These are phyloP conservation scores for Emydura subglobosa DNA, from an alignment of 2,113 vertebrate genomes.

Conservation along the genomic window DNA sequence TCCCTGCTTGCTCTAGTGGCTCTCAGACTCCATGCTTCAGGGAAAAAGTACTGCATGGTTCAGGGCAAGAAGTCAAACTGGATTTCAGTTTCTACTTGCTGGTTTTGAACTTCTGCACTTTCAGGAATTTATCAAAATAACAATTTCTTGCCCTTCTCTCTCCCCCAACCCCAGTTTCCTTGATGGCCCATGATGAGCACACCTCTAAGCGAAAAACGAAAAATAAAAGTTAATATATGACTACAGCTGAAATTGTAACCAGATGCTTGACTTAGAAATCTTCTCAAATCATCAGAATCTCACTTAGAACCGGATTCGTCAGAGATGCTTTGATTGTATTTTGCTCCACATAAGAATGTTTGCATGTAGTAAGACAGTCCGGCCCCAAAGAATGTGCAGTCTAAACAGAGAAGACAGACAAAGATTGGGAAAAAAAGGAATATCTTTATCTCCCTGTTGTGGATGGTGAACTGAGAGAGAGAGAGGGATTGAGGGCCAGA, in stretches of 20 bases:
- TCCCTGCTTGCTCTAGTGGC: no score
- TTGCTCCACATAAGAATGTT: no score
- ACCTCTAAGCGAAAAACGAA: neutral
- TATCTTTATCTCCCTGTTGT: neutral
- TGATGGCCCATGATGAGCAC: neutral
- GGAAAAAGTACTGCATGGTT: neutral
- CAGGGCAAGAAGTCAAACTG: neutral
- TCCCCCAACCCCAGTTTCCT: neutral
- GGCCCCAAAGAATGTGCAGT: neutral
- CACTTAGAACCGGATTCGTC: neutral
- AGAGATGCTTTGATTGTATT: neutral
- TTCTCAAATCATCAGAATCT: slow-evolving; percentile 13
- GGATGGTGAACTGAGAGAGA: neutral
- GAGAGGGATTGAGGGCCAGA: neutral
- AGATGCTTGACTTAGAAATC: slow-evolving; percentile 32
- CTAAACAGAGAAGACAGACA: neutral
- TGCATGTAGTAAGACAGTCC: neutral
- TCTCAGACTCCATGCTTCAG: neutral
- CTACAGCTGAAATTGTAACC: neutral
- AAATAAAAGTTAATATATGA: neutral
- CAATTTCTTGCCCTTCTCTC: neutral
- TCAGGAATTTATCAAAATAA: neutral
- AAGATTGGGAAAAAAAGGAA: neutral
- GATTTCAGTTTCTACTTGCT: neutral
- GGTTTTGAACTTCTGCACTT: neutral